These are phyloP conservation scores for Schlechtendalia chinensis DNA, from an alignment of 1,140 invertebrate species.

Conservation along the genomic window DNA sequence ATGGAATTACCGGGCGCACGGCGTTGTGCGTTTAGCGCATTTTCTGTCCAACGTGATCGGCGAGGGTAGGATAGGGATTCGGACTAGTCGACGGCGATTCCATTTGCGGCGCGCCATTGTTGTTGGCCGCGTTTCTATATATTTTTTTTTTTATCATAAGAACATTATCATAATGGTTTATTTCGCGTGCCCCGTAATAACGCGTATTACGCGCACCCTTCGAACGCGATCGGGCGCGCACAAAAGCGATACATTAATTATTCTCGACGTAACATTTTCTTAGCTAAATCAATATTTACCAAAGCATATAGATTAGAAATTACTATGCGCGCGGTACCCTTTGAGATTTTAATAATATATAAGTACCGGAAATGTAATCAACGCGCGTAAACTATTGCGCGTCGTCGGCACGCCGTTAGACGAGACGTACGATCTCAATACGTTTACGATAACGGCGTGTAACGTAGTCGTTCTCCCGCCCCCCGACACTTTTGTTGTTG, in stretches of 20 bases:
- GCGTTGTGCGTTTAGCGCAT: background rate
- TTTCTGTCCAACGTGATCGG: too few species aligned
- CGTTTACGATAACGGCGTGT: too few species aligned
- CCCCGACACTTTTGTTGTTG: too few species aligned
- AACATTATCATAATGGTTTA: conserved; percentile 14
- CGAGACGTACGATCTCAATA: too few species aligned
- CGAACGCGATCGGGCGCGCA: background rate
- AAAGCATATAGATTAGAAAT: conserved; percentile 31
- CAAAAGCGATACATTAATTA: conserved; percentile 29
- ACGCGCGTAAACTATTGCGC: background rate
- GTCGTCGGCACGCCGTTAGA: background rate
- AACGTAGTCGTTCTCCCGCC: too few species aligned
- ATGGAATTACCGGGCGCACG: conserved; percentile 2
- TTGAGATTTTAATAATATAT: conserved; percentile 15
- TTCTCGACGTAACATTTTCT: conserved; percentile 27
- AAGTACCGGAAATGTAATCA: conserved; percentile 8
- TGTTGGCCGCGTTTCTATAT: too few species aligned
- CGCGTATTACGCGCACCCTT: conserved; percentile 1
- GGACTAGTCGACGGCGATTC: conserved; percentile 15
- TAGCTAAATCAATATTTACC: conserved; percentile 32
- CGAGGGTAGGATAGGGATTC: too few species aligned
- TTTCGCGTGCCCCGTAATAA: background rate
- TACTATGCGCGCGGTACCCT: background rate
- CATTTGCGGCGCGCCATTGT: background rate
- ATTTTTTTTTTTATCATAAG: background rate